Base-by-base conservation (phyloP, 2,888 invertebrate species). In the Platycheirus albimanus region DNA sequence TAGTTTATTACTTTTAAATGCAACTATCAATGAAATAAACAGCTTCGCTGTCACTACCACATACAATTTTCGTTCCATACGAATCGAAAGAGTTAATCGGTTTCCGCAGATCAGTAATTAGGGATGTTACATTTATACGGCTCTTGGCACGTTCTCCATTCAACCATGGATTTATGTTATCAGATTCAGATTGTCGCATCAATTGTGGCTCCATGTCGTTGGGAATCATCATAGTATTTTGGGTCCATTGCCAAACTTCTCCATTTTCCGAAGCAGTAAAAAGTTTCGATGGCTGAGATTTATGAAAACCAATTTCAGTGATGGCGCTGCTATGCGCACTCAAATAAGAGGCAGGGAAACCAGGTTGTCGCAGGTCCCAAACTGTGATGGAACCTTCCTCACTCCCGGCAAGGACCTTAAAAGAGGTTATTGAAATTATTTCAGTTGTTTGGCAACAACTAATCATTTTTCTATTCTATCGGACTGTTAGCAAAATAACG, bases 191-290 rank as follows among this genome's bases (percentile, higher is more conserved):
- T 1, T 49, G 72, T 2, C 70, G 61, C 10, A 76, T 41, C 7
- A 54, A 41, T 19, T 58, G 80, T 0, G 85, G 38, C 41, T 89
- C 88, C 24, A 86, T 85, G 28, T 72, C 84, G 80, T 75, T 54
- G 8, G 85, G 64, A 4, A 85, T 33, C 19, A n/a, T 64, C 30
- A 92, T 90, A 0, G 89, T 88, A 81, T 94, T 93, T 87, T 94
- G 94, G 83, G 95, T 95, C 98, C 98, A 98, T 88, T 97, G 96
- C 96, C 97, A 97, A 2, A 98, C 91, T 89, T 97, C 96, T 0
- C 98, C 98, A 52, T 94, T 94, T 61, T 90, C 92, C 0, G 97
- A 96, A 87, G 96, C 94, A 0, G 96, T 95, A 85, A 97, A 95
- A 0, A 98, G 88, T 90, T 96, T 96, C 69, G 96, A 95, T 0